Percentiles rank a stretch among this genome's conserved stretches.
These are phyloP conservation scores for Pilophorus perplexus DNA, from an alignment of 2,888 invertebrate genomes.

Conservation along the genomic window DNA sequence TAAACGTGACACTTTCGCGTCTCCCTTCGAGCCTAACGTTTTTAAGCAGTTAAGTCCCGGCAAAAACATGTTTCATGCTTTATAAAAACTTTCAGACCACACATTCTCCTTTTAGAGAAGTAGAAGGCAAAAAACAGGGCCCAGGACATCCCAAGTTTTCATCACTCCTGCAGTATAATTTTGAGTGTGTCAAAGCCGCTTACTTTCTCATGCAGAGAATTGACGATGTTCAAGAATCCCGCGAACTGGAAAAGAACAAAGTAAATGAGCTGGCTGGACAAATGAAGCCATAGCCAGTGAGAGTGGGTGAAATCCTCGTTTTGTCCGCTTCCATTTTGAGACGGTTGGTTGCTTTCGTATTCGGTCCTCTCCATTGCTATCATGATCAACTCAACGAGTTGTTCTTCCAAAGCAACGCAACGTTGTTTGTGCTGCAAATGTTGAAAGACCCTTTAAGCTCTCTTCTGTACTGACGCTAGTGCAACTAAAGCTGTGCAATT, in stretches of 20 bases:
- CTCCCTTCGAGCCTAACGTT: too few relatives aligned
- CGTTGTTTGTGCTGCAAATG: constrained; percentile 68
- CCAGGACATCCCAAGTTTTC: too few relatives aligned
- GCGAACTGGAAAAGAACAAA: constrained; percentile 93
- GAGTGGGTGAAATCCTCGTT: constrained; percentile 52
- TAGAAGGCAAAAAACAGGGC: too few relatives aligned
- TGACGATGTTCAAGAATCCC: constrained; percentile 87
- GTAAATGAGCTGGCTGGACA: constrained; percentile 91
- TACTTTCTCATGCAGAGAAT: constrained; percentile 82
- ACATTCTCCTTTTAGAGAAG: too few relatives aligned
- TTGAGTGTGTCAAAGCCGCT: too few relatives aligned
- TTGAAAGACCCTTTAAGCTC: neutral
- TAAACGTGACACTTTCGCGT: too few relatives aligned
- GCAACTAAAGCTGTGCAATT: too few relatives aligned
- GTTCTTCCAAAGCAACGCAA: constrained; percentile 87
- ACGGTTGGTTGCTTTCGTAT: constrained; percentile 51
- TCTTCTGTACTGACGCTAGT: neutral
- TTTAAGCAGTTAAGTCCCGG: too few relatives aligned
- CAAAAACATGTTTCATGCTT: too few relatives aligned
- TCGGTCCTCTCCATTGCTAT: constrained; percentile 90
- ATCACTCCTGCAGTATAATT: too few relatives aligned
- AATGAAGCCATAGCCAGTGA: constrained; percentile 87
- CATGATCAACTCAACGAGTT: constrained; percentile 86
- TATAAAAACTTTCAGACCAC: too few relatives aligned
- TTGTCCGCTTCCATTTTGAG: constrained; percentile 22